Evolutionary conservation across 2,888 invertebrate species (phyloP), one percentile per base, ranked within the genome.

Genomic region (Aporophyla lueneburgensis): DNA sequence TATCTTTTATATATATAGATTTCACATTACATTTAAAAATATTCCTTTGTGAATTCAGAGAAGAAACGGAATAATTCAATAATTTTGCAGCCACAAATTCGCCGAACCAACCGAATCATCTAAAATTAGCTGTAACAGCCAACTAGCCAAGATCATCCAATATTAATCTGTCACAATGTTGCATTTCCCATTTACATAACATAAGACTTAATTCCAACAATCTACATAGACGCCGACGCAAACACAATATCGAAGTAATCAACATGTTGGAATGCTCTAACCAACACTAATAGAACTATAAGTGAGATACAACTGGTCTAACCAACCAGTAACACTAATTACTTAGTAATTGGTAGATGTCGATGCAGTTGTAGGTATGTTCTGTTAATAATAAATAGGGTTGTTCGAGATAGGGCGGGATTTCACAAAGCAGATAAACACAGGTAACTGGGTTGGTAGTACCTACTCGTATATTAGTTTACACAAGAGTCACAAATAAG

Each of bases 221-320:
- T 83, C 53, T 77, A 54, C 63, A 69, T 43, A 69, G 27, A 65
- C 14, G 33, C 65, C 62, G 49, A 59, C 62, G 46, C 75, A 58
- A 85, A 82, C 78, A 67, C 66, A 71, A 85, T 85, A 77, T 73
- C 67, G 70, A 73, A 73, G 77, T 71, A 82, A 83, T 85, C 62
- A 82, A 82, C 83, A 63, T 54, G 82, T 81, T 81, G 54, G 46
- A 59, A 62, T 43, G 69, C 24, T 53, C 46, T 75, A 81, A 82
- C 67, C 62, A 61, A 24, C 14, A 46, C 69, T 81, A 85, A 83
- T 72, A 46, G 14, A 68, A 53, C 51, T 67, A n/a, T 59, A 62
- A 76, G 53, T 69, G 82, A 56, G 19, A 62, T 51, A 6, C 5
- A 10, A 62, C 82, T 51, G 24, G 49, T 59, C 49, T 33, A 69